phyloP scores from a whole-genome alignment of 2,113 vertebrate species.

The Semnopithecus entellus region DNA sequence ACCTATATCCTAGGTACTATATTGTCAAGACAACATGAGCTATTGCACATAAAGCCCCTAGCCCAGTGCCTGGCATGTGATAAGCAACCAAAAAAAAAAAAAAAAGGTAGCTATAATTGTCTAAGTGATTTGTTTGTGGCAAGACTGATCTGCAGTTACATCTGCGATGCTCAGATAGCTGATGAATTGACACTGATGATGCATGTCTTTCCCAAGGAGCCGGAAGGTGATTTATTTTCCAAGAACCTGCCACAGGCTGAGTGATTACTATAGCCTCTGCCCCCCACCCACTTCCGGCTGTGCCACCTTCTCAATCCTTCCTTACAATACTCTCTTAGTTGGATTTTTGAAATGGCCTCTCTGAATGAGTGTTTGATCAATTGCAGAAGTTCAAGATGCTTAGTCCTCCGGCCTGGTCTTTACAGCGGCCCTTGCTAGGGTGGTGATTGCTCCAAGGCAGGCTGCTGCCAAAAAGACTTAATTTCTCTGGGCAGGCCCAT shows the following conservation, averaged over 20 bases:
- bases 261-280: not conserved
- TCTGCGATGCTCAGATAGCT: not conserved
- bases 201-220: not conserved
- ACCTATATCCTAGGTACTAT: fast-evolving
- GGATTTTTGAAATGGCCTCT: not conserved
- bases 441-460: not conserved
- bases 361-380: not conserved
- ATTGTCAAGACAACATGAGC: not conserved
- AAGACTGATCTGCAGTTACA: not conserved
- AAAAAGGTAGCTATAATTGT: not conserved
- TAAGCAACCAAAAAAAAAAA: not conserved
- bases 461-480: not conserved
- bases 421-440: not conserved
- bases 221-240: not conserved
- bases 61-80: not conserved
- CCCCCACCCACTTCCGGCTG: fast-evolving
- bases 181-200: not conserved
- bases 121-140: not conserved
- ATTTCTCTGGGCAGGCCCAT: not conserved
- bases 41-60: fast-evolving
- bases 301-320: not conserved
- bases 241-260: not conserved
- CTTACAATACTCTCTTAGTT: not conserved
- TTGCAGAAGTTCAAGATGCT: not conserved
- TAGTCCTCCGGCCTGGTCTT: not conserved